These are phyloP conservation scores for Characodon lateralis DNA, from an alignment of 2,797 vertebrate genomes.

Conservation along the genomic window DNA sequence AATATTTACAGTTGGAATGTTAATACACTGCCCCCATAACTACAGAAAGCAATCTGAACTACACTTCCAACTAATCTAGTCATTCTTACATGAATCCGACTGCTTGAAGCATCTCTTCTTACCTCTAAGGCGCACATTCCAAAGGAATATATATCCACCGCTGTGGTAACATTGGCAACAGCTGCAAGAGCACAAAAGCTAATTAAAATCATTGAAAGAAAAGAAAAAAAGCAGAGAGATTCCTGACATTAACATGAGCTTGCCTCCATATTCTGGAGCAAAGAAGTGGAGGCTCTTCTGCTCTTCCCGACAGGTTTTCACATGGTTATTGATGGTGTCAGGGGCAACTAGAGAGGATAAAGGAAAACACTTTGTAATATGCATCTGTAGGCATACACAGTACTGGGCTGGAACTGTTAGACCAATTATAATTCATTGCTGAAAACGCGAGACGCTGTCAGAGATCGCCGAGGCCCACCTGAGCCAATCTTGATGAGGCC, in stretches of 20 bases:
- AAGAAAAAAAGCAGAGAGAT: background rate
- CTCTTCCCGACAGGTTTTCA: constrained; percentile 98
- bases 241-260: background rate
- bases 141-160: constrained; percentile 99
- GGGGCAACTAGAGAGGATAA: constrained; percentile 86
- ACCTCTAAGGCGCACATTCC: constrained; percentile 99
- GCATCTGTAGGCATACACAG: background rate
- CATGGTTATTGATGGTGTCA: constrained; percentile 98
- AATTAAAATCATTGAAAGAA: constrained; percentile 20
- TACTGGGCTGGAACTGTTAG: no score
- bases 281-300: constrained; percentile 99
- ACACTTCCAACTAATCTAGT: background rate
- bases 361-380: background rate
- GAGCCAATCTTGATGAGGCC: constrained; percentile 99
- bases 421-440: background rate
- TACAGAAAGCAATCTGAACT: constrained; percentile 8
- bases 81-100: background rate
- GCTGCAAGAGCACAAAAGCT: constrained; percentile 77
- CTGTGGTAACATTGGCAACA: constrained; percentile 94
- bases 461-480: constrained; percentile 76
- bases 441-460: background rate
- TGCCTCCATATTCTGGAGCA: constrained; percentile 97
- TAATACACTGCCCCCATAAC: background rate
- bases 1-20: background rate
- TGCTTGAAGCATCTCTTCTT: constrained; percentile 31